phyloP scores from a whole-genome alignment of 1,140 invertebrate species.

The Zaprionus taronus region DNA sequence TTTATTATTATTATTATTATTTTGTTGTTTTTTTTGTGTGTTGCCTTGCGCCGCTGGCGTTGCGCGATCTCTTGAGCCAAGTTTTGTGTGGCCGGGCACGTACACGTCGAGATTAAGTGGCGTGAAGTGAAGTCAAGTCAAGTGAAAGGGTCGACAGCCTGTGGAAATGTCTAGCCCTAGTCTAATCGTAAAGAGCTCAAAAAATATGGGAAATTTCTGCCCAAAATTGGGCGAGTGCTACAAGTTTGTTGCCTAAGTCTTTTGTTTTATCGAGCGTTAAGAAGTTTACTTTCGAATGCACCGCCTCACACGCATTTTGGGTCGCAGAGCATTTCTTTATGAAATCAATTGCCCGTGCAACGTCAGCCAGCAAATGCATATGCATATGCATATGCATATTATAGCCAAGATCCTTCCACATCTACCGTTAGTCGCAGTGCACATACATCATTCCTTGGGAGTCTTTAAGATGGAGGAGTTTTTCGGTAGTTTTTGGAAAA shows the following conservation, averaged over 20 bases:
- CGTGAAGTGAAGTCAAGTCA: constrained; percentile 64
- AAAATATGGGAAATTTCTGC: constrained; percentile 25
- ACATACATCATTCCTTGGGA: constrained; percentile 62
- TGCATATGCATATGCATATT: constrained; percentile 9
- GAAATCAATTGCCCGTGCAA: constrained; percentile 23
- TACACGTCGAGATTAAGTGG: constrained; percentile 64
- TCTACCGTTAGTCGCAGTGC: constrained; percentile 56
- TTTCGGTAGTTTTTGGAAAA: constrained; percentile 46
- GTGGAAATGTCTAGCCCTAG: constrained; percentile 35
- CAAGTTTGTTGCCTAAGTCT: constrained; percentile 67
- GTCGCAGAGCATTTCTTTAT: background rate
- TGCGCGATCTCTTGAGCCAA: constrained; percentile 51
- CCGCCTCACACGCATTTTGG: background rate
- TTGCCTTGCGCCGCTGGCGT: constrained; percentile 26
- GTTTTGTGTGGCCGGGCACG: constrained; percentile 71
- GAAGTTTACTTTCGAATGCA: constrained; percentile 14
- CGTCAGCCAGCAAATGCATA: constrained; percentile 6
- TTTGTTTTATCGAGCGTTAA: constrained; percentile 54
- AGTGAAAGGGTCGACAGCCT: constrained; percentile 80
- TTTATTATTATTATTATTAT: constrained; percentile 30
- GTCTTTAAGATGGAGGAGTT: constrained; percentile 67
- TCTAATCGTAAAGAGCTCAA: constrained; percentile 24
- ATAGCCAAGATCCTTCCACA: constrained; percentile 17
- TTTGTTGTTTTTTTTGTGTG: constrained; percentile 13
- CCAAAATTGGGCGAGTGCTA: constrained; percentile 20